Percentiles rank a stretch among this genome's conserved stretches.
Evolutionary conservation across 2,797 vertebrate species (phyloP).

Genomic region (Philypnodon macrostomus): DNA sequence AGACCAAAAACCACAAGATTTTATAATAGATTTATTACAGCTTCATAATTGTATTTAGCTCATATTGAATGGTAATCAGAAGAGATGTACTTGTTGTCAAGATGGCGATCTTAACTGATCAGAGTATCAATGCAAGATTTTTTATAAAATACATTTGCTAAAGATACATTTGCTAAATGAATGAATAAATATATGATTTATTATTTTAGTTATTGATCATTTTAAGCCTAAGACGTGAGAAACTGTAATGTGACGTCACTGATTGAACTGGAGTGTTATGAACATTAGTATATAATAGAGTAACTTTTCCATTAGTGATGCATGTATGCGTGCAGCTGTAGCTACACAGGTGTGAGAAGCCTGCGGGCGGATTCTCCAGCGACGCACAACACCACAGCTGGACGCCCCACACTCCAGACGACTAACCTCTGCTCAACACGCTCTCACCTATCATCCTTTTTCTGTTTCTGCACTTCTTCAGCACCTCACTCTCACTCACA

Average conservation of each 20-base stretch:
- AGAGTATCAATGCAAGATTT: too few relatives aligned
- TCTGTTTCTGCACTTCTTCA: constrained; percentile 45
- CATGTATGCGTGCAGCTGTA: constrained; percentile 47
- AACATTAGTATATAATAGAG: constrained; percentile 19
- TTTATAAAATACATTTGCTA: too few relatives aligned
- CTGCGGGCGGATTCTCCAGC: too few relatives aligned
- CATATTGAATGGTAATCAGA: too few relatives aligned
- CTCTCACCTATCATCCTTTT: constrained; percentile 59
- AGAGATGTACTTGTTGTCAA: too few relatives aligned
- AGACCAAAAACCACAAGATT: too few relatives aligned
- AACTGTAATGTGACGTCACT: constrained; percentile 6
- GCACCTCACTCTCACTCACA: constrained; percentile 54
- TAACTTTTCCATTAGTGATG: constrained; percentile 12
- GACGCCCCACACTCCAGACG: constrained; percentile 63
- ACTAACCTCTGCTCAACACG: constrained; percentile 44
- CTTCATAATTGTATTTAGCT: too few relatives aligned
- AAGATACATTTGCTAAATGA: too few relatives aligned
- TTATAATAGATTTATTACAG: too few relatives aligned
- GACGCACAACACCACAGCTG: constrained; percentile 66
- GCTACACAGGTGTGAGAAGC: constrained; percentile 67
- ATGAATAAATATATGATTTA: too few relatives aligned
- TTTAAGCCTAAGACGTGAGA: neutral
- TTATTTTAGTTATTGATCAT: too few relatives aligned
- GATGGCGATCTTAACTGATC: too few relatives aligned
- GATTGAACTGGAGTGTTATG: constrained; percentile 15